Base-by-base conservation (phyloP, 1,140 invertebrate genomes). In the Hermetia illucens region DNA sequence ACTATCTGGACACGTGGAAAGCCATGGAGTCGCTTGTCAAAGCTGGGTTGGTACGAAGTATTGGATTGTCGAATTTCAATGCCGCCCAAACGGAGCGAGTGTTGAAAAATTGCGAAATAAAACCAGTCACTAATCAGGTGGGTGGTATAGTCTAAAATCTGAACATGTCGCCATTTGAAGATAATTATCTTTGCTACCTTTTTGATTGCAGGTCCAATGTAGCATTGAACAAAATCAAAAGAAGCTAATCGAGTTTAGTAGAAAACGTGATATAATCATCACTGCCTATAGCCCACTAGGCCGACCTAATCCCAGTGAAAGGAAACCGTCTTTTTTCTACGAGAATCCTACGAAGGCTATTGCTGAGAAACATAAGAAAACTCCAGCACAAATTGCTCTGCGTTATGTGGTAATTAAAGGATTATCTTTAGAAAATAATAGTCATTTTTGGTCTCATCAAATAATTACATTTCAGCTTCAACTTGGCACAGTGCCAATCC, bases 1-100 rank as follows among this genome's bases (percentile, higher is more conserved):
- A 91, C 59, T 89, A 79, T 48, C 45, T 87, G 4, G 86, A 91
- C 46, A 87, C 88, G 0, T 95, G 87, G 86, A 75, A 72, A 64
- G 86, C 69, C 12, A 69, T 93, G 70, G 88, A 92, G 62, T 62
- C 74, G 24, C 70, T 77, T 34, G 73, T 77, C 3, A 59, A 69
- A n/a, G 62, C 74, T 37, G 85, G 83, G 0, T 61, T 86, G 9
- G 65, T 71, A 0, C 72, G 65, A 39, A 76, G 76, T 30, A 82
- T 93, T 47, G 88, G 89, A 1, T 40, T 92, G 2, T 89, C 84
- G 15, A 93, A 92, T 58, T 93, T 93, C 56, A 91, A 86, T 51
- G 74, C 66, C 32, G 55, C 70, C 30, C 89, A 92, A 60, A 70
- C 90, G 12, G 64, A 76, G 27, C 61, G 77, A 15, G 42, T 93